These are phyloP conservation scores for Gobius niger DNA, from an alignment of 2,113 vertebrate genomes.

Conservation along the genomic window DNA sequence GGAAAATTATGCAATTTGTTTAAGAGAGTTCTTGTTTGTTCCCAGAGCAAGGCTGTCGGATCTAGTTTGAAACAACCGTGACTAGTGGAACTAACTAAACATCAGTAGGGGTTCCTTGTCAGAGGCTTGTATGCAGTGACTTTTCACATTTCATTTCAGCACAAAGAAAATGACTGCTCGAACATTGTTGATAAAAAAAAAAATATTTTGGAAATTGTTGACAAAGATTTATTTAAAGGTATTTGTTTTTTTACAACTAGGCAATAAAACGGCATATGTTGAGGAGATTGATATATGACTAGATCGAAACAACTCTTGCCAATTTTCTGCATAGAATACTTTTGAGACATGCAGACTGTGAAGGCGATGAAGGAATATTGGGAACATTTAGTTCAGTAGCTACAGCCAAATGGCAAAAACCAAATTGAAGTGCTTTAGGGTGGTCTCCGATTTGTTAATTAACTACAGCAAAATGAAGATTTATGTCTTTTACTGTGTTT, in stretches of 20 bases:
- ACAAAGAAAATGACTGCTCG: neutral
- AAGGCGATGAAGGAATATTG: neutral
- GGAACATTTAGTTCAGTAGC: neutral
- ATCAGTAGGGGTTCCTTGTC: neutral
- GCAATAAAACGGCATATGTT: neutral
- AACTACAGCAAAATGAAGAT: neutral
- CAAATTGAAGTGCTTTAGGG: neutral
- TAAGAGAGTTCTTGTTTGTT: conserved; percentile 57
- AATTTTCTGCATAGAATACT: neutral
- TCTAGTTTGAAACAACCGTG: conserved; percentile 30
- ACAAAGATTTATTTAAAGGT: neutral
- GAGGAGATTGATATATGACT: neutral
- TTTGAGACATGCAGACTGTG: neutral
- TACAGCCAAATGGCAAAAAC: conserved; percentile 1
- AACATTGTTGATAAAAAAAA: neutral
- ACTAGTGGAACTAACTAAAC: conserved; percentile 9
- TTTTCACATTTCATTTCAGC: conserved; percentile 1
- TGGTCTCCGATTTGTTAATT: neutral
- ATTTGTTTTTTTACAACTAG: neutral
- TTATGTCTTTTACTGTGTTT: neutral
- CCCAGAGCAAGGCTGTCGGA: conserved; percentile 35
- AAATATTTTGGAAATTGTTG: too few relatives aligned
- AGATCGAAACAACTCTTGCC: neutral
- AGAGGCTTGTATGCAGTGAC: neutral
- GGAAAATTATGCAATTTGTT: conserved; percentile 70